phyloP scores from a whole-genome alignment of 2,113 vertebrate species.

The Leiothrix lutea region DNA sequence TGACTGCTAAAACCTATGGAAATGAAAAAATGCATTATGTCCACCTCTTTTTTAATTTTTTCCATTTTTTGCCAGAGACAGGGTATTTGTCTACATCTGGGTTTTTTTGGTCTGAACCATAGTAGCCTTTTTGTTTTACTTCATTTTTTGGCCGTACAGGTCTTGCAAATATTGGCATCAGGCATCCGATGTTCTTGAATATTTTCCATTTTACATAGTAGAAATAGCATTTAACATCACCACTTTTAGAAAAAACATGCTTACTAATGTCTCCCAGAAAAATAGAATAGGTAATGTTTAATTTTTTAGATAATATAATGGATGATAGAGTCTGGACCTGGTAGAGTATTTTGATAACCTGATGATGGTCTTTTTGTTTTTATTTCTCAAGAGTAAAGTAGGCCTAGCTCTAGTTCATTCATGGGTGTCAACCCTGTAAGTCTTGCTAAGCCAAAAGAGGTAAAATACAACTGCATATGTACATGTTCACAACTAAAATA shows the following conservation, averaged over 20 bases:
- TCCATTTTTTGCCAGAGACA: background rate
- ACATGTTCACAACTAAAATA: no score
- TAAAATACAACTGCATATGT: background rate
- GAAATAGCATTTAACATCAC: background rate
- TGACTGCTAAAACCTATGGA: background rate
- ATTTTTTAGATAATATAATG: background rate
- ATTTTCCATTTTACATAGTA: background rate
- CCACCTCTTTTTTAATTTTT: background rate
- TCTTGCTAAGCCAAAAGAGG: background rate
- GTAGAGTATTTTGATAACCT: background rate
- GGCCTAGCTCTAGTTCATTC: background rate
- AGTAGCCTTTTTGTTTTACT: background rate
- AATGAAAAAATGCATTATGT: background rate
- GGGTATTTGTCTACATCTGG: background rate
- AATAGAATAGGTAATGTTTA: background rate
- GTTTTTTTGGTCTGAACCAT: background rate
- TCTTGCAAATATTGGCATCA: background rate
- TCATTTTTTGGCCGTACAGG: background rate
- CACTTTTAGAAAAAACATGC: background rate
- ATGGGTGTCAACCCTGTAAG: background rate
- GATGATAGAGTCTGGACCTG: background rate
- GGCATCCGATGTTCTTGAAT: background rate
- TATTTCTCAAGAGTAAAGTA: background rate
- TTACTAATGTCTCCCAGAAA: background rate
- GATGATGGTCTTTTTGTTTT: background rate